These are phyloP conservation scores for Lithophane socia DNA, from an alignment of 2,888 invertebrate species.

Conservation along the genomic window DNA sequence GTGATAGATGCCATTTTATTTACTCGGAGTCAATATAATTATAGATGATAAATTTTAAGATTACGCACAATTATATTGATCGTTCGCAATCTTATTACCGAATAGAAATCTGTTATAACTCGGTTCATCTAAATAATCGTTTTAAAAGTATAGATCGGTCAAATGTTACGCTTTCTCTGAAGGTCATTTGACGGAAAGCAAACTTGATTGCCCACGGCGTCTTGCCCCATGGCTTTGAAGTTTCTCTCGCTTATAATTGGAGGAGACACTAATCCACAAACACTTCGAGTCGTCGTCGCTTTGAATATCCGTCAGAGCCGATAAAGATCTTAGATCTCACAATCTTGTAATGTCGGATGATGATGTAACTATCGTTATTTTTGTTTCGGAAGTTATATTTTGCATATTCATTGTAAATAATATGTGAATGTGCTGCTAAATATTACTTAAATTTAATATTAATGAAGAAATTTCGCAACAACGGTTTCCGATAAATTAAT, in stretches of 20 bases:
- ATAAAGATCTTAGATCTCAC: slow-evolving; percentile 35
- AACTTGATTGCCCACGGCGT: slow-evolving; percentile 63
- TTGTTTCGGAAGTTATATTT: slow-evolving; percentile 34
- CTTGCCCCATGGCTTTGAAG: slow-evolving; percentile 67
- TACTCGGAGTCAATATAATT: background rate
- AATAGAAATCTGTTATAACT: slow-evolving; percentile 50
- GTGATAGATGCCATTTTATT: background rate
- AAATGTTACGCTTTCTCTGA: slow-evolving; percentile 80
- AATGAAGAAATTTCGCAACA: slow-evolving; percentile 46
- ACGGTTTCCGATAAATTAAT: slow-evolving; percentile 65
- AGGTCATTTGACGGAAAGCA: slow-evolving; percentile 73
- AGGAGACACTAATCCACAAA: slow-evolving; percentile 52
- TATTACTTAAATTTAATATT: slow-evolving; percentile 37
- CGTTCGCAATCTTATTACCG: slow-evolving; percentile 40
- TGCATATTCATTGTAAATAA: slow-evolving; percentile 32
- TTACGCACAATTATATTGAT: slow-evolving; percentile 15
- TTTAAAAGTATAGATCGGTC: slow-evolving; percentile 62
- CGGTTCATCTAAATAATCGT: slow-evolving; percentile 41
- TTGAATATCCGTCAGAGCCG: slow-evolving; percentile 44
- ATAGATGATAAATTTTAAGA: background rate
- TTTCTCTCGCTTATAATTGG: slow-evolving; percentile 67
- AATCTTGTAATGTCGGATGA: slow-evolving; percentile 9
- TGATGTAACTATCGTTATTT: slow-evolving; percentile 21
- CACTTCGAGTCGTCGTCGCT: slow-evolving; percentile 24
- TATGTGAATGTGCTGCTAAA: slow-evolving; percentile 22